Evolutionary conservation across 2,888 invertebrate species (phyloP).

Genomic region (Xestia xanthographa): DNA sequence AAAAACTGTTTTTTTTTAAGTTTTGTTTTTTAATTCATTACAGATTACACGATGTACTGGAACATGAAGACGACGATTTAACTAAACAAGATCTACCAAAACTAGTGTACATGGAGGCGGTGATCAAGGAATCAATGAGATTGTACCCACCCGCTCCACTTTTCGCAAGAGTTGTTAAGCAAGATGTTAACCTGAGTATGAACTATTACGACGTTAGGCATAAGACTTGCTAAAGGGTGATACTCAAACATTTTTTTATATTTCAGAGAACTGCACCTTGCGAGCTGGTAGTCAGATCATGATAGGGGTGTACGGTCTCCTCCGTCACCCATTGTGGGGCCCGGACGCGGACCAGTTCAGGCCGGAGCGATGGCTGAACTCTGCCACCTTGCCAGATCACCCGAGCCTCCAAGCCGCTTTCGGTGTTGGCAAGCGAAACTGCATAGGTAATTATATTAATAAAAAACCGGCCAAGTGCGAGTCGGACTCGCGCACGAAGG

Average conservation of each 20-base stretch:
- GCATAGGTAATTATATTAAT: constrained; percentile 66
- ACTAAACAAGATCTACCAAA: neutral
- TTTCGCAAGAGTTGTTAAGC: neutral
- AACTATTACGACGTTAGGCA: neutral
- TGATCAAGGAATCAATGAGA: neutral
- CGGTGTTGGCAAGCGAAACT: constrained; percentile 76
- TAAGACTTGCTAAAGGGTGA: neutral
- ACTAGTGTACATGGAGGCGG: neutral
- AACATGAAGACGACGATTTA: neutral
- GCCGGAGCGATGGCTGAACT: constrained; percentile 78
- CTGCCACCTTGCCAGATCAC: constrained; percentile 69
- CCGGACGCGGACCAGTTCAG: constrained; percentile 74
- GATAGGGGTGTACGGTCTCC: constrained; percentile 49
- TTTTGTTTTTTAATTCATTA: neutral
- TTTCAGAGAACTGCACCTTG: neutral
- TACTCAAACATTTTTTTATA: neutral
- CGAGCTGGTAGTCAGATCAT: neutral
- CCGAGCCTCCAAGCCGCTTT: constrained; percentile 73
- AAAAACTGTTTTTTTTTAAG: too few species aligned
- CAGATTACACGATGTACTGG: neutral
- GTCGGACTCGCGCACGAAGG: too few species aligned
- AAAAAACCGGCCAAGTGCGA: too few species aligned
- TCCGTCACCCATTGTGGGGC: constrained; percentile 78
- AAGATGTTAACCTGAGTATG: neutral
- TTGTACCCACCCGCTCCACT: neutral